A percentile compares a stretch with the other conserved stretches of the same genome.
These are phyloP conservation scores for Pandemis heparana DNA, from an alignment of 2,888 invertebrate genomes.

Conservation along the genomic window DNA sequence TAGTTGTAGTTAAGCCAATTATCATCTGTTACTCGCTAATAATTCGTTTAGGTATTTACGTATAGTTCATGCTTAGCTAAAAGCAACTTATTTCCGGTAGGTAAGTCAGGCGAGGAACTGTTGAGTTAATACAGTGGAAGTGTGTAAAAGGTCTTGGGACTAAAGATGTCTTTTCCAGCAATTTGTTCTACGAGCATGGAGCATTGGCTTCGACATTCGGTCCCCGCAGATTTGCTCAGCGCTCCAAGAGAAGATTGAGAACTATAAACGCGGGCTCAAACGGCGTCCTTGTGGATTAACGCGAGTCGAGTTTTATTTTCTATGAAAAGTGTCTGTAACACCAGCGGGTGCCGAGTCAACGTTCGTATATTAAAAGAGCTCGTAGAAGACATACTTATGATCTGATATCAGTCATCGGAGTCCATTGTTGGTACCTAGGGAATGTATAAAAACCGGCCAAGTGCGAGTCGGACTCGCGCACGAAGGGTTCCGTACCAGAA, in stretches of 20 bases:
- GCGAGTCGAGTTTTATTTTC: slow-evolving; percentile 46
- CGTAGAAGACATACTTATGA: not conserved
- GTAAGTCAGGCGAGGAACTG: not conserved
- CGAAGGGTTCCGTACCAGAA: too few species aligned
- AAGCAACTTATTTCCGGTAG: not conserved
- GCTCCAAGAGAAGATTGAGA: slow-evolving; percentile 62
- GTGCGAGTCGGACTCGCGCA: too few species aligned
- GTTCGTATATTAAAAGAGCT: slow-evolving; percentile 19
- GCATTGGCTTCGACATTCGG: slow-evolving; percentile 41
- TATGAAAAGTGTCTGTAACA: slow-evolving; percentile 46
- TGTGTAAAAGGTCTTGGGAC: slow-evolving; percentile 21
- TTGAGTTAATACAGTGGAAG: slow-evolving; percentile 3
- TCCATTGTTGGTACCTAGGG: not conserved
- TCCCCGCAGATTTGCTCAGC: slow-evolving; percentile 60
- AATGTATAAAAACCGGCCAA: too few species aligned
- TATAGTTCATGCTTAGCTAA: not conserved
- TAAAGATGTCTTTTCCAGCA: slow-evolving; percentile 40
- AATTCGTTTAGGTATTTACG: not conserved
- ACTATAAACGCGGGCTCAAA: slow-evolving; percentile 62
- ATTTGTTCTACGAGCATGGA: slow-evolving; percentile 31
- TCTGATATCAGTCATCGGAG: not conserved
- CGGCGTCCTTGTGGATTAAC: slow-evolving; percentile 56
- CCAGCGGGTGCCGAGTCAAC: slow-evolving; percentile 18
- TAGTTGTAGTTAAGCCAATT: not conserved
- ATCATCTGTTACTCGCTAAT: not conserved